These are phyloP conservation scores for Diglossa brunneiventris DNA, from an alignment of 2,113 vertebrate genomes.

Conservation along the genomic window DNA sequence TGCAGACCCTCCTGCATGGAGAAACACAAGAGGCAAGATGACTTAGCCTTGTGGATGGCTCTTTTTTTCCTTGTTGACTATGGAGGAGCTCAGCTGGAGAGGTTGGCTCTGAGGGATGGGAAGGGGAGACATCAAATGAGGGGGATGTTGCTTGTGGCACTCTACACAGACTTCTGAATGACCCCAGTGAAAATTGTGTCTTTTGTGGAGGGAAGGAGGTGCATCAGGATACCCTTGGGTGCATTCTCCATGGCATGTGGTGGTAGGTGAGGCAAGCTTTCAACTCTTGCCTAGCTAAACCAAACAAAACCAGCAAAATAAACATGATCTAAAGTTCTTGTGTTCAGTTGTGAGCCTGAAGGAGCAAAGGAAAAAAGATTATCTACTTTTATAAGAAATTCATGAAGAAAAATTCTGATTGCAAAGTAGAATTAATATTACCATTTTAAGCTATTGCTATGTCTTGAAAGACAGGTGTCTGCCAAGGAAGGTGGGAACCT, in stretches of 20 bases:
- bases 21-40: not conserved
- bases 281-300: not conserved
- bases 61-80: not conserved
- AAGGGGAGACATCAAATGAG: not conserved
- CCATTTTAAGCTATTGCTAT: too few species aligned
- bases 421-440: too few species aligned
- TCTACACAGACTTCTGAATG: not conserved
- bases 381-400: too few species aligned
- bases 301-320: not conserved
- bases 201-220: not conserved
- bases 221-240: not conserved
- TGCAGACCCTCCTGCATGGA: not conserved
- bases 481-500: too few species aligned
- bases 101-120: not conserved
- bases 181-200: accelerated
- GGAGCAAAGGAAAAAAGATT: too few species aligned
- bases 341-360: not conserved
- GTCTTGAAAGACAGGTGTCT: too few species aligned
- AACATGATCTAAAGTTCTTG: not conserved
- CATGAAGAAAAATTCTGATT: too few species aligned
- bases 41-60: not conserved
- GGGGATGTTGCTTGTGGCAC: not conserved
- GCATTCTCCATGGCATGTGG: not conserved
- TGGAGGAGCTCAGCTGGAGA: not conserved
- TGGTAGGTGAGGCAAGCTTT: not conserved